Evolutionary conservation across 2,888 invertebrate genomes (phyloP).

Genomic region (Andrena hattorfiana): DNA sequence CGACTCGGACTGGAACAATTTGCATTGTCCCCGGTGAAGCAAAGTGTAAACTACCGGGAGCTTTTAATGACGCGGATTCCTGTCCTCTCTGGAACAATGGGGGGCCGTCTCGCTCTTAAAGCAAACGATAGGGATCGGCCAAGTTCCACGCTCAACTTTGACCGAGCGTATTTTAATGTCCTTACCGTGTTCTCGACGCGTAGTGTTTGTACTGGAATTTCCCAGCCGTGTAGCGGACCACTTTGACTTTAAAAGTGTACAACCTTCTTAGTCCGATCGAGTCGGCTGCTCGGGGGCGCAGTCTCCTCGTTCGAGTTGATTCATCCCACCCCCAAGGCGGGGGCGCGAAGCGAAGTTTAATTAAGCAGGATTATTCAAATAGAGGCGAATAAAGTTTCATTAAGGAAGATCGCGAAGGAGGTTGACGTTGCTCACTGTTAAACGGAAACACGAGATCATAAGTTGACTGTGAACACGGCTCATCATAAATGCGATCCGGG

Average conservation of each 20-base stretch:
- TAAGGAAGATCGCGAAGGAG: conserved; percentile 56
- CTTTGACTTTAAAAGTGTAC: not conserved
- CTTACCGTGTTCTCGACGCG: not conserved
- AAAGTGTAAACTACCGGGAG: conserved; percentile 46
- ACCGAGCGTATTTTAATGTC: not conserved
- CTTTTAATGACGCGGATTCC: conserved; percentile 25
- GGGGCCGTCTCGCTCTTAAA: conserved; percentile 15
- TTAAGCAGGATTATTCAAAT: conserved; percentile 71
- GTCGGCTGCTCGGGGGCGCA: not conserved
- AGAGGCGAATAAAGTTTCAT: conserved; percentile 73
- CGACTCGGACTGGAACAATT: conserved; percentile 30
- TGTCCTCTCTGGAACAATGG: not conserved
- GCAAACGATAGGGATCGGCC: conserved; percentile 14
- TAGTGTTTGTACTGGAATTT: not conserved
- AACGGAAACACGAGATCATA: conserved; percentile 30
- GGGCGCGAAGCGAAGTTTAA: conserved; percentile 68
- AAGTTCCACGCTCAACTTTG: not conserved
- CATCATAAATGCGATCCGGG: not conserved
- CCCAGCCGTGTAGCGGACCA: not conserved
- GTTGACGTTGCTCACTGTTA: conserved; percentile 1
- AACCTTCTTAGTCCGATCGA: conserved; percentile 5
- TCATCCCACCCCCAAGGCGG: conserved; percentile 25
- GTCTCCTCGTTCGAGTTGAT: conserved; percentile 49
- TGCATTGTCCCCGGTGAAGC: conserved; percentile 45
- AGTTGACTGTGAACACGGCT: conserved; percentile 10